These are phyloP conservation scores for Syrphus vitripennis DNA, from an alignment of 2,888 invertebrate genomes.

Conservation along the genomic window DNA sequence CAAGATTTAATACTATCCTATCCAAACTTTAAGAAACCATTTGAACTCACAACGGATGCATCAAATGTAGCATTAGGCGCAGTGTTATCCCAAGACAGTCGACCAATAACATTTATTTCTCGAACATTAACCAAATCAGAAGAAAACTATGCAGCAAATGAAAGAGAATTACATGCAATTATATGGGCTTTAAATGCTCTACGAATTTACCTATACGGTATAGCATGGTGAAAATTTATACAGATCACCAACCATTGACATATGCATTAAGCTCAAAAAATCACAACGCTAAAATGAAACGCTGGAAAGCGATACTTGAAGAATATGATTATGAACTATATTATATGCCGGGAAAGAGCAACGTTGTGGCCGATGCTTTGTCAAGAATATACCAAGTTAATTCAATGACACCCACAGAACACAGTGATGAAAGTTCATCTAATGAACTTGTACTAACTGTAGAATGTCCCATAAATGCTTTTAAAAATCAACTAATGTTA, in stretches of 20 bases:
- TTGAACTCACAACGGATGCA: constrained; percentile 18
- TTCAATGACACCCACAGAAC: neutral
- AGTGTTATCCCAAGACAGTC: constrained; percentile 33
- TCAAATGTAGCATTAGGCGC: constrained; percentile 11
- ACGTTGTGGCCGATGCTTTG: neutral
- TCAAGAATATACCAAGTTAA: neutral
- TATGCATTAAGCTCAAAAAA: too few relatives aligned
- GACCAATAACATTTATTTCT: constrained; percentile 41
- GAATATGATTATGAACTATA: too few relatives aligned
- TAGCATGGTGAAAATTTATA: constrained; percentile 22
- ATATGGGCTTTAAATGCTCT: constrained; percentile 35
- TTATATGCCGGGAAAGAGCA: neutral
- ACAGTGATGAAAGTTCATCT: too few relatives aligned
- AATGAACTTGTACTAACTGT: too few relatives aligned
- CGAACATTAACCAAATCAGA: constrained; percentile 27
- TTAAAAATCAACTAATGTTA: too few relatives aligned
- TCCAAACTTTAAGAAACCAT: constrained; percentile 7
- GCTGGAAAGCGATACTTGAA: too few relatives aligned
- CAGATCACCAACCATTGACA: constrained; percentile 42
- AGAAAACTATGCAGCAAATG: constrained; percentile 38
- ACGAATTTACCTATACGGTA: constrained; percentile 20
- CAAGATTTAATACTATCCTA: constrained; percentile 8
- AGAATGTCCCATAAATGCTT: too few relatives aligned
- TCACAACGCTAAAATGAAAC: too few relatives aligned
- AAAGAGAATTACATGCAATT: constrained; percentile 31